These are phyloP conservation scores for Orchestes rusci DNA, from an alignment of 2,888 invertebrate species.

Conservation along the genomic window DNA sequence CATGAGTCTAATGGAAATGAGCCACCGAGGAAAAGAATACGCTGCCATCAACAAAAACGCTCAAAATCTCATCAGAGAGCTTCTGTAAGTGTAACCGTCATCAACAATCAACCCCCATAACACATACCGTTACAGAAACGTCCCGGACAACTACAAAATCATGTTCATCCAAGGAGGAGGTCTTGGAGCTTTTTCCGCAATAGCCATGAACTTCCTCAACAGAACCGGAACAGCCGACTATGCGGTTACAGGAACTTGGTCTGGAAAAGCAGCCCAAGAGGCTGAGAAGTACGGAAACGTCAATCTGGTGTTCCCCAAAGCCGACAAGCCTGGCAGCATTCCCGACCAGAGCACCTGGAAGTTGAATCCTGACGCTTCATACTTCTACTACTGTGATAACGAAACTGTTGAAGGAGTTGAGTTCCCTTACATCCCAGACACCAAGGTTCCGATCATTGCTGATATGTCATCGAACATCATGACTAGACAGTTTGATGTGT, in stretches of 20 bases:
- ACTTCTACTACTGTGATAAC: conserved; percentile 94
- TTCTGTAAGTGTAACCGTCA: conserved; percentile 58
- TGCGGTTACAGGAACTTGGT: conserved; percentile 87
- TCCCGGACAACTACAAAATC: conserved; percentile 89
- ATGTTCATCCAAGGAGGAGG: conserved; percentile 94
- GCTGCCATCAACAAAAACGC: conserved; percentile 64
- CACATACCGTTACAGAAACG: conserved; percentile 67
- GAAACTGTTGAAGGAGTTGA: conserved; percentile 98
- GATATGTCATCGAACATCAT: conserved; percentile 98
- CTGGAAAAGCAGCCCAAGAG: conserved; percentile 90
- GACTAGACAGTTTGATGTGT: conserved; percentile 78
- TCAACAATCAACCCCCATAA: too few species aligned
- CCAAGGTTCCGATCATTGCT: conserved; percentile 78
- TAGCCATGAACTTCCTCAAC: conserved; percentile 82
- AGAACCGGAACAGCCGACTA: conserved; percentile 78
- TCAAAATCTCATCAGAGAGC: conserved; percentile 52
- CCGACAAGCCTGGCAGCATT: conserved; percentile 62
- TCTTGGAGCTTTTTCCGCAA: conserved; percentile 89
- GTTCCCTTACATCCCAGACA: conserved; percentile 70
- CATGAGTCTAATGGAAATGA: conserved; percentile 90
- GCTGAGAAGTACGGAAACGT: conserved; percentile 89
- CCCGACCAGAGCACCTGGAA: conserved; percentile 75
- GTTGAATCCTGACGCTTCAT: conserved; percentile 82
- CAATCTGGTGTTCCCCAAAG: conserved; percentile 72
- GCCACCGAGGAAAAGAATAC: conserved; percentile 84